Evolutionary conservation across 2,113 vertebrate genomes (phyloP).

Genomic region (Bolborhynchus lineola): DNA sequence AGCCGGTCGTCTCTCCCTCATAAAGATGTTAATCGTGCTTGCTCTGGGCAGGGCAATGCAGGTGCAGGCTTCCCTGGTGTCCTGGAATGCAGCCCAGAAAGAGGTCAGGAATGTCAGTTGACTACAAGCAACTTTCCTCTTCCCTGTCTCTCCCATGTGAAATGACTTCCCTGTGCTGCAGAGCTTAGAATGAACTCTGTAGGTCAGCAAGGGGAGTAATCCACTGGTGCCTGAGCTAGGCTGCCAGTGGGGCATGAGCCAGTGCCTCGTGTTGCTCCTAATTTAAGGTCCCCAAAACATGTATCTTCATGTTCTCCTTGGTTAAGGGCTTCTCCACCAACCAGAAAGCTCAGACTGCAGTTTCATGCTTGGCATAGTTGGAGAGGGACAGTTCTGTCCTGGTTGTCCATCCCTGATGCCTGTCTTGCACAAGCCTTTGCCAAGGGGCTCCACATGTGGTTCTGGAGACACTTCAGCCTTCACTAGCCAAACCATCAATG

Average conservation of each 20-base stretch:
- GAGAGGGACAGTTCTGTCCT: neutral
- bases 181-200: neutral
- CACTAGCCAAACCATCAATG: neutral
- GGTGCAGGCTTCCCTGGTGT: neutral
- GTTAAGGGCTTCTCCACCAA: neutral
- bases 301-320: accelerated
- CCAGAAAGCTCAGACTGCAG: neutral
- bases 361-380: neutral
- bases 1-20: neutral
- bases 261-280: neutral
- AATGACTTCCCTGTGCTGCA: neutral
- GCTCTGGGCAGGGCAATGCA: neutral
- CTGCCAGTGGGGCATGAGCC: neutral
- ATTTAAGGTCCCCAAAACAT: neutral
- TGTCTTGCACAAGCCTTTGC: neutral
- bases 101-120: neutral
- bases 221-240: neutral
- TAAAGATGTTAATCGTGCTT: neutral
- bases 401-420: neutral
- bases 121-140: neutral
- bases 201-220: neutral
- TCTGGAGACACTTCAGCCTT: neutral
- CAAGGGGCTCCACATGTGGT: neutral
- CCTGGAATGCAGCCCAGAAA: neutral
- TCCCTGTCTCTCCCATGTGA: neutral